Base-by-base conservation (phyloP, 2,113 vertebrate species). In the Xerus inauris region DNA sequence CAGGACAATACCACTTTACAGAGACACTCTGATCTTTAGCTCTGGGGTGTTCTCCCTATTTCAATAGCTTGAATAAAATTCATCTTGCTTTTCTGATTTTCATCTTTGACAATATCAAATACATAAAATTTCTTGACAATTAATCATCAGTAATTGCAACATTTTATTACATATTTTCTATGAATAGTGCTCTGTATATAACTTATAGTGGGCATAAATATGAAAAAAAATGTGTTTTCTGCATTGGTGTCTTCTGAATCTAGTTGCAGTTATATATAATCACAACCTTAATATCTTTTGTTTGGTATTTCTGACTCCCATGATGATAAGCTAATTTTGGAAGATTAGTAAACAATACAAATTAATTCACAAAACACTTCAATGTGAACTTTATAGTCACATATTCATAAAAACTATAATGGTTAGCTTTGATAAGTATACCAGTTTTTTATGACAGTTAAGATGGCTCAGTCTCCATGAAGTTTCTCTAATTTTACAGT, bases 201-300 rank as follows among this genome's bases (percentile, higher is more conserved):
- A 84, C 3, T 49, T 26, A 49, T 17, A 9, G 13, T 59, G 14
- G 30, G 11, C 40, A 82, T 26, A 65, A 19, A 69, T 13, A 80
- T 49, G 24, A 85, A n/a, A 3, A 62, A 86, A 86, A 81, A 91
- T 24, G 16, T 1, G n/a, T 30, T 54, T 51, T 88, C 24, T 73
- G 22, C 10, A 47, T 30, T 30, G 17, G 30, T 42, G 72, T 94
- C 35, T 72, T 80, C 82, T 81, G 51, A 94, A 64, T 73, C 42
- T 49, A 94, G 16, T 35, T 85, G 8, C 6, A 59, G n/a, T 40
- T 94, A 20, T 20, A 80, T 51, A 54, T 6, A 62, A 49, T 94
- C 67, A 83, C 45, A 24, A 76, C 17, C 30, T 54, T 75, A 71
- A 93, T 89, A 83, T 42, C 40, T 91, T 96, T 95, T 94, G n/a